Evolutionary conservation across 2,888 invertebrate genomes (phyloP).

Genomic region (Hoplodrina ambigua): DNA sequence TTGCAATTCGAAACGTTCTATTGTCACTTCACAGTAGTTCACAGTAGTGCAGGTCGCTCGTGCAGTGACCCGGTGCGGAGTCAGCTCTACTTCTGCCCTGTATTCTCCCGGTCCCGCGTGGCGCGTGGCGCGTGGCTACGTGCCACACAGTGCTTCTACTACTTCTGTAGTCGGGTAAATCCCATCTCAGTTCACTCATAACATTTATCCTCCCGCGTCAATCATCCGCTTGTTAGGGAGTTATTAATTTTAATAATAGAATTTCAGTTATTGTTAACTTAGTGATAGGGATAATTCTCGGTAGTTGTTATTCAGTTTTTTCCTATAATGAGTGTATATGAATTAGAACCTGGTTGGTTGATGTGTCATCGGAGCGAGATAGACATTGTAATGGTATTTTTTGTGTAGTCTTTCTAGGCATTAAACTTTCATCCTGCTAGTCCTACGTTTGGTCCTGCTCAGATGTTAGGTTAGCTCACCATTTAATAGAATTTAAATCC

Average conservation of each 20-base stretch:
- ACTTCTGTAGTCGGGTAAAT: conserved; percentile 52
- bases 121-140: not conserved
- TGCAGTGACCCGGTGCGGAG: conserved; percentile 10
- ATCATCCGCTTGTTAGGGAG: conserved; percentile 34
- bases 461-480: not conserved
- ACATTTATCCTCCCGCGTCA: conserved; percentile 52
- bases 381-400: not conserved
- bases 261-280: conserved; percentile 54
- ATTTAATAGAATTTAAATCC: not conserved
- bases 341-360: conserved; percentile 4
- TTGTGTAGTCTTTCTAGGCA: conserved; percentile 7
- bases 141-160: not conserved
- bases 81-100: not conserved
- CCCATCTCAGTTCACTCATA: conserved; percentile 46
- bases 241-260: conserved; percentile 50
- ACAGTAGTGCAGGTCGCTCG: conserved; percentile 1
- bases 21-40: conserved; percentile 6
- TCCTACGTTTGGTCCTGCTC: not conserved
- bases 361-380: conserved; percentile 1
- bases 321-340: conserved; percentile 33
- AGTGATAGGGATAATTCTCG: conserved; percentile 52
- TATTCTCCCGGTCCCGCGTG: conserved; percentile 11
- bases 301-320: conserved; percentile 50
- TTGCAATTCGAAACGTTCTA: not conserved
- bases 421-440: conserved; percentile 22